Evolutionary conservation across 1,140 invertebrate species (phyloP).

Genomic region (Drosophila nebulosa): DNA sequence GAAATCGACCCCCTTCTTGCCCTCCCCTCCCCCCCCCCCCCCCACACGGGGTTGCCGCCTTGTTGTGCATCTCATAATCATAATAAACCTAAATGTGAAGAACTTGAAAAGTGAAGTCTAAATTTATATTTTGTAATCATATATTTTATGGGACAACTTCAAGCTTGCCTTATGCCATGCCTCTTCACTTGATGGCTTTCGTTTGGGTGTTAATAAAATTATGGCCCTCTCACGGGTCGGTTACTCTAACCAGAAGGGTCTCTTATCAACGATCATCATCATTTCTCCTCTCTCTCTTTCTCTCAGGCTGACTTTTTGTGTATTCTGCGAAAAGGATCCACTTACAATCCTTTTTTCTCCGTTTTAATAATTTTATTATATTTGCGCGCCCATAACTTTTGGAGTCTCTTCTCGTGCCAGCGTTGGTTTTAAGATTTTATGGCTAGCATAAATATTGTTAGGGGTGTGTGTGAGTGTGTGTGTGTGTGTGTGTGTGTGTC

Average conservation of each 20-base stretch:
- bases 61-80: slow-evolving; percentile 53
- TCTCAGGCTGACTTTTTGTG: not conserved
- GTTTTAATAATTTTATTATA: slow-evolving; percentile 77
- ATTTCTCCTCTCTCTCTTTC: not conserved
- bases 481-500: not conserved
- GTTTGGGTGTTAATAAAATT: slow-evolving; percentile 73
- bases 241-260: not conserved
- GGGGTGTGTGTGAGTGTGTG: slow-evolving; percentile 15
- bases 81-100: slow-evolving; percentile 60
- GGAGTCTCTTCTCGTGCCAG: slow-evolving; percentile 17
- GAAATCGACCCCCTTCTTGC: not conserved
- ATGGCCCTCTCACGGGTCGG: slow-evolving; percentile 42
- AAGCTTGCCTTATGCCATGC: slow-evolving; percentile 6
- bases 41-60: too few relatives aligned
- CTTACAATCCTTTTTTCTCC: slow-evolving; percentile 49
- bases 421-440: slow-evolving; percentile 43
- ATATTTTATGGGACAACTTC: slow-evolving; percentile 74
- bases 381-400: slow-evolving; percentile 66
- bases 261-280: not conserved
- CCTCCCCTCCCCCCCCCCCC: not conserved
- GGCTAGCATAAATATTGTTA: slow-evolving; percentile 52
- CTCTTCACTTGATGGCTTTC: slow-evolving; percentile 20
- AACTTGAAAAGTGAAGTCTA: slow-evolving; percentile 52
- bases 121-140: slow-evolving; percentile 74
- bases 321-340: slow-evolving; percentile 55